Percentiles rank a stretch among this genome's conserved stretches.
These are phyloP conservation scores for Strigops habroptila DNA, from an alignment of 2,113 vertebrate genomes.

Conservation along the genomic window DNA sequence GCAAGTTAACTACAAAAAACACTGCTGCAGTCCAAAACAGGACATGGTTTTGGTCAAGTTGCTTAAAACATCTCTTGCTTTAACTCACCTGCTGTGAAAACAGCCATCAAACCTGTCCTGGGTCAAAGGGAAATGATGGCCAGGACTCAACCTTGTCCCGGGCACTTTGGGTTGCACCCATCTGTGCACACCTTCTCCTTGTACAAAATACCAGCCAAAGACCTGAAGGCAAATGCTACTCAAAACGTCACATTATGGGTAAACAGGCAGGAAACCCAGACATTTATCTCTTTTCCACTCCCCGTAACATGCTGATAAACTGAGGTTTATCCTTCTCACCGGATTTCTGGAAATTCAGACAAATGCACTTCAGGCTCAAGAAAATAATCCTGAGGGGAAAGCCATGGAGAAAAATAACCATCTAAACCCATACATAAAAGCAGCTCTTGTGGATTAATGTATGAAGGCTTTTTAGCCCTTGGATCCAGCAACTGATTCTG, in stretches of 20 bases:
- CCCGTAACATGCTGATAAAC: neutral
- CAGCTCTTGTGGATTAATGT: conserved; percentile 23
- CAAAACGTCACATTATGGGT: neutral
- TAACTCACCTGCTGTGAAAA: neutral
- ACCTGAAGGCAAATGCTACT: neutral
- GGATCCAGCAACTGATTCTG: conserved; percentile 29
- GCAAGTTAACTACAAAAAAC: neutral
- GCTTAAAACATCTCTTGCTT: neutral
- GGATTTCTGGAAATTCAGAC: conserved; percentile 62
- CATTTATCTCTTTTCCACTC: neutral
- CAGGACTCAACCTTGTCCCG: neutral
- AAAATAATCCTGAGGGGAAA: conserved; percentile 63
- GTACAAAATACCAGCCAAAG: neutral
- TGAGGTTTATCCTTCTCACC: conserved; percentile 24
- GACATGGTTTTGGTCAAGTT: neutral
- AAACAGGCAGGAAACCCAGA: neutral
- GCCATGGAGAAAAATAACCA: conserved; percentile 38
- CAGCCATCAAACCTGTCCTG: neutral
- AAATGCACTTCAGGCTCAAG: conserved; percentile 50
- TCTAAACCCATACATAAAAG: conserved; percentile 49
- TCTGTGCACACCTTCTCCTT: neutral
- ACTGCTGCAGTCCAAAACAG: neutral
- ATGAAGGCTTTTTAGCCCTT: conserved; percentile 35
- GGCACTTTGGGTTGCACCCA: neutral
- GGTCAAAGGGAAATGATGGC: neutral